phyloP scores from a whole-genome alignment of 2,113 vertebrate genomes.

The Gasterosteus aculeatus region DNA sequence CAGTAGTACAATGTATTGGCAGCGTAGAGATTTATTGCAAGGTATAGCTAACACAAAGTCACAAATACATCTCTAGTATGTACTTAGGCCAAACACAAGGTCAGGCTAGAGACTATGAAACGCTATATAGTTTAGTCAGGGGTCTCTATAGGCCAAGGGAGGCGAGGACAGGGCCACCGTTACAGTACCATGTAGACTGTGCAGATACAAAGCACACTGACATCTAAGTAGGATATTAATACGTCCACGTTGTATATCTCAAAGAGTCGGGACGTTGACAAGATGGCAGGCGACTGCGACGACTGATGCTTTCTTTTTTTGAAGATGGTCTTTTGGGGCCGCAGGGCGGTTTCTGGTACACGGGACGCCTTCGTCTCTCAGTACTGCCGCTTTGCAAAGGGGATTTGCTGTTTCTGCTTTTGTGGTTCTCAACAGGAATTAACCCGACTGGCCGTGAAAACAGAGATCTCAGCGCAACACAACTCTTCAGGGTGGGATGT shows the following conservation, averaged over 20 bases:
- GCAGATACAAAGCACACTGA: constrained; percentile 61
- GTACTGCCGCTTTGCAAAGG: not conserved
- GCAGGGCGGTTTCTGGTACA: not conserved
- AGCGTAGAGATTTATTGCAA: constrained; percentile 61
- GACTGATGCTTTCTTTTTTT: not conserved
- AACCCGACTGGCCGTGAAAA: constrained; percentile 1
- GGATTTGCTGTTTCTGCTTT: constrained; percentile 3
- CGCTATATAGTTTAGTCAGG: constrained; percentile 54
- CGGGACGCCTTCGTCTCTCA: not conserved
- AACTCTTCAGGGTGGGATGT: constrained; percentile 47
- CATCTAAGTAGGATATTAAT: constrained; percentile 33
- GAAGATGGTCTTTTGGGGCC: not conserved
- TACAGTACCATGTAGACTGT: constrained; percentile 53
- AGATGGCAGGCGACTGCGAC: not conserved
- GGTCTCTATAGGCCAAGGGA: constrained; percentile 61
- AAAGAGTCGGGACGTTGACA: constrained; percentile 42
- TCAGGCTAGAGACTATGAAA: constrained; percentile 62
- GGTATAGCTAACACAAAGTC: constrained; percentile 57
- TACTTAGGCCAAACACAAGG: constrained; percentile 63
- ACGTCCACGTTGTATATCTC: constrained; percentile 29
- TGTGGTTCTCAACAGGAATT: constrained; percentile 14
- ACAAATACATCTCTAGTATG: constrained; percentile 67
- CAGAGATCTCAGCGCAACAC: constrained; percentile 18
- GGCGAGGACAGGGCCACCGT: constrained; percentile 52
- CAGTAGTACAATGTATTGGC: constrained; percentile 65